phyloP scores from a whole-genome alignment of 2,797 vertebrate genomes.

The Bovichtus diacanthus region DNA sequence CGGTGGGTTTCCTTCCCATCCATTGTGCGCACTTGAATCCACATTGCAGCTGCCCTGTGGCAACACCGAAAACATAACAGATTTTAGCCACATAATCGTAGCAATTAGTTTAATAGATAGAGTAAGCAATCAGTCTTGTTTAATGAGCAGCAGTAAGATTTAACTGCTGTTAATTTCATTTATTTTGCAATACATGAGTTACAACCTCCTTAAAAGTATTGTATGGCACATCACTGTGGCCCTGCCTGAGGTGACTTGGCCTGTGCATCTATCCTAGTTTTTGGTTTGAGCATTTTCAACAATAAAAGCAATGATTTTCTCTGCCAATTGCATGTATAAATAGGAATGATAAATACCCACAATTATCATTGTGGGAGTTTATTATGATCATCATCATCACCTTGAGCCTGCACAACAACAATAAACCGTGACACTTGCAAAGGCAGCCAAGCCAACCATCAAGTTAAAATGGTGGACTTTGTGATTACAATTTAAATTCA shows the following conservation, averaged over 20 bases:
- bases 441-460: rapidly evolving
- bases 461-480: background rate
- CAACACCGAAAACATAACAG: slow-evolving; percentile 13
- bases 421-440: no score
- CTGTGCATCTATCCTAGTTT: background rate
- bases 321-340: background rate
- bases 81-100: background rate
- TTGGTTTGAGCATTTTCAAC: background rate
- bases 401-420: no score
- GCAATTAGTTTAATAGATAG: background rate
- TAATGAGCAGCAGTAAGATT: background rate
- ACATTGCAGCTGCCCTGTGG: slow-evolving; percentile 90
- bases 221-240: background rate
- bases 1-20: slow-evolving; percentile 94
- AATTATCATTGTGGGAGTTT: background rate
- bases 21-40: slow-evolving; percentile 99
- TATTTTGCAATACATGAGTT: background rate
- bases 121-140: background rate
- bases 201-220: background rate
- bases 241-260: background rate
- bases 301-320: background rate
- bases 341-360: rapidly evolving
- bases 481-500: background rate
- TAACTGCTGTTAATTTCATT: background rate
- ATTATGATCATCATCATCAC: no score